Base-by-base conservation (phyloP, 2,113 vertebrate genomes). In the Cryptoleucopteryx plumbea region DNA sequence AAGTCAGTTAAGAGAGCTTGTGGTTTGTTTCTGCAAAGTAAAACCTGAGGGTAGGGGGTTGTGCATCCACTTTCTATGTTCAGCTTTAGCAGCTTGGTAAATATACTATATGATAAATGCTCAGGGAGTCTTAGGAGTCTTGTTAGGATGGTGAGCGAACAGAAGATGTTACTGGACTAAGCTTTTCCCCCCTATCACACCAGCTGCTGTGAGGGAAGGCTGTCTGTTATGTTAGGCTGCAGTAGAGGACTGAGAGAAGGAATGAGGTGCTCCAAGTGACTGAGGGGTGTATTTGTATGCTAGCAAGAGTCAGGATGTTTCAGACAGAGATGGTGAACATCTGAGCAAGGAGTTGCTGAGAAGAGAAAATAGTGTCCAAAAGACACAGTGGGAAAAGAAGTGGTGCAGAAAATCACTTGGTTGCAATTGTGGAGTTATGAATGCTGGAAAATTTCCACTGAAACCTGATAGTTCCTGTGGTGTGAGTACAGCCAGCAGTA, bases 1-100 rank as follows among this genome's bases (percentile, higher is more conserved):
- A 38, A 40, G 74, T 84, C 78, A 75, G 70, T 59, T 34, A 66
- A 55, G 48, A 94, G 75, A 94, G 90, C 62, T 87, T 91, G n/a
- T 61, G 34, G 52, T 36, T 96, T 84, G 48, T 45, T 94, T 95
- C 43, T 40, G 29, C 38, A 45, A 73, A 96, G 82, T 34, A 42
- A 90, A 81, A 45, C 32, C 21, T 52, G 50, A 25, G 50, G 26
- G 26, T 52, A 26, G 26, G 14, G 50, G 50, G 26, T 27, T 52
- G 32, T 66, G 26, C 52, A 47, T 31, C 27, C 22, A 13, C 16
- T 42, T 43, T 59, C 56, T 20, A 8, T 1, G 0, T 36, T 82
- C 15, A 14, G 36, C 19, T 31, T 18, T 38, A 50, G 36, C 16
- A 38, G 67, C 32, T 61, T 84, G 22, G 42, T 31, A 34, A 67